Conservation (phyloP, 2,888 invertebrate genomes). For the Mellilla xanthometata region DNA sequence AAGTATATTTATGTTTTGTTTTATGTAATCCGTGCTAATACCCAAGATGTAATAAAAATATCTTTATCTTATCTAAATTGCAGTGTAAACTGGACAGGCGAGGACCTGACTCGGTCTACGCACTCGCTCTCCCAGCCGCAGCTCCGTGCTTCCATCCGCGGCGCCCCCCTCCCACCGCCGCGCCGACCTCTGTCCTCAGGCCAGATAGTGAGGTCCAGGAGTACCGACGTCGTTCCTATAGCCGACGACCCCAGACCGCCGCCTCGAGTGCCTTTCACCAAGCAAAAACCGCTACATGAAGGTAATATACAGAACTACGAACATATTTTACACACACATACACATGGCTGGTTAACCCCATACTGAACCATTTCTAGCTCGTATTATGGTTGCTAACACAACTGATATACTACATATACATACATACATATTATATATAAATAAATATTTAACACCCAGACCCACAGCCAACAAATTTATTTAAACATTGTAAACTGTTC, state of each 20-base stretch:
- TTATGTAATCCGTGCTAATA: too few relatives aligned
- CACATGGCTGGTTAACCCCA: too few relatives aligned
- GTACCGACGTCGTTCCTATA: conserved; percentile 49
- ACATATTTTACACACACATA: too few relatives aligned
- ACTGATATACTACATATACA: too few relatives aligned
- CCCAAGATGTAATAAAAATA: too few relatives aligned
- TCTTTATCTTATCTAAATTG: not conserved
- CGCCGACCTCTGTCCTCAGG: conserved; percentile 35
- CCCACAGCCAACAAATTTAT: too few relatives aligned
- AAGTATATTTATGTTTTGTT: too few relatives aligned
- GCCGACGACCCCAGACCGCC: conserved; percentile 52
- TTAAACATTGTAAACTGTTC: too few relatives aligned
- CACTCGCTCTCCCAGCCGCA: conserved; percentile 59
- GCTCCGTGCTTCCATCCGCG: conserved; percentile 27
- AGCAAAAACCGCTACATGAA: conserved; percentile 48
- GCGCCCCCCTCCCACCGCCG: conserved; percentile 37
- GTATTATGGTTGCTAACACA: too few relatives aligned
- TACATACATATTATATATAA: too few relatives aligned
- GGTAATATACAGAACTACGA: conserved; percentile 40
- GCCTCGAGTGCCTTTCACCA: conserved; percentile 45
- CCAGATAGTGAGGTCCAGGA: conserved; percentile 54
- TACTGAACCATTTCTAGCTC: too few relatives aligned
- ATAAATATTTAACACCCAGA: too few relatives aligned
- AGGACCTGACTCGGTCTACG: conserved; percentile 57
- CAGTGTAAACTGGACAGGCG: conserved; percentile 75